Evolutionary conservation across 2,888 invertebrate species (phyloP).

Genomic region (Alitta virens): DNA sequence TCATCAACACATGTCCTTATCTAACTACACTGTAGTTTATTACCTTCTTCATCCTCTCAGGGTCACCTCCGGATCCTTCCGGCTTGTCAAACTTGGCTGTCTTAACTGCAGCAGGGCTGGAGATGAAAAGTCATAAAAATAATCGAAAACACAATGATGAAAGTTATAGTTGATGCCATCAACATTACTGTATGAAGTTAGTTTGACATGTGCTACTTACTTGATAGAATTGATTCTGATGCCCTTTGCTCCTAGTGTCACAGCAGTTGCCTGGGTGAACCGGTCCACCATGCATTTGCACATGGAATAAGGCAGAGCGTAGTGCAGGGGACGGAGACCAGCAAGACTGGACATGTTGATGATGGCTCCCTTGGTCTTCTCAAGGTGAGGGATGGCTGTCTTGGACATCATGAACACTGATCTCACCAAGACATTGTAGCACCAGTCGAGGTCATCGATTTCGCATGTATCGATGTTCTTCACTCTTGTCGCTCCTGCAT

Average conservation of each 20-base stretch:
- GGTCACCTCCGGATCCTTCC: not conserved
- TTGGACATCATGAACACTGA: constrained; percentile 13
- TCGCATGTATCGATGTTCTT: constrained; percentile 1
- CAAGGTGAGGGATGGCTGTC: constrained; percentile 5
- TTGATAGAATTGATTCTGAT: constrained; percentile 2
- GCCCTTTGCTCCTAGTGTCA: not conserved
- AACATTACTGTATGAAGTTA: too few species aligned
- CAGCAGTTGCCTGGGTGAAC: constrained; percentile 1
- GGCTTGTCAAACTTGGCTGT: constrained; percentile 4
- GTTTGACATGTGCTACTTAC: not conserved
- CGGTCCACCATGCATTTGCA: constrained; percentile 7
- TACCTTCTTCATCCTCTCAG: not conserved
- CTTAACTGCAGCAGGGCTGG: constrained; percentile 5
- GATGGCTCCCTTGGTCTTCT: constrained; percentile 11
- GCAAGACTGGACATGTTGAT: constrained; percentile 9
- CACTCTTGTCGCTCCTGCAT: constrained; percentile 1
- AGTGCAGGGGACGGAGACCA: constrained; percentile 1
- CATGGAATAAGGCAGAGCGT: constrained; percentile 8
- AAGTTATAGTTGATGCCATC: too few species aligned
- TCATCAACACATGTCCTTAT: too few species aligned
- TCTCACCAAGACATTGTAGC: constrained; percentile 7
- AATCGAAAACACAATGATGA: too few species aligned
- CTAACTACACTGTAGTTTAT: too few species aligned
- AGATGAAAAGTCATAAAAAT: not conserved
- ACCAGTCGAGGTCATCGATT: constrained; percentile 7